Evolutionary conservation across 2,888 invertebrate genomes (phyloP), one percentile per base, ranked within the genome.

Genomic region (Parelbella ahira): DNA sequence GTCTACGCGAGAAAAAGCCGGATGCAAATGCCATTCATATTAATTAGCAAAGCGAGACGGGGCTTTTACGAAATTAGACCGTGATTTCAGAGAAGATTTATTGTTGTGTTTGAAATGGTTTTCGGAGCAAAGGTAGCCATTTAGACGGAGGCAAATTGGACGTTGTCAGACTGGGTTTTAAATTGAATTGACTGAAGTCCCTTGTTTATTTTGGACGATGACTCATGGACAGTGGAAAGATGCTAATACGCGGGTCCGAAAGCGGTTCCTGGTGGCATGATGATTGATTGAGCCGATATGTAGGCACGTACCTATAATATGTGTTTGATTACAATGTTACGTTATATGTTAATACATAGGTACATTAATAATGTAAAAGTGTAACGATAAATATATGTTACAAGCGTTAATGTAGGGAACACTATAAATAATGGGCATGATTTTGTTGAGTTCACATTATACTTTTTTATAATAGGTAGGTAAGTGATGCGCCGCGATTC

Each of bases 21-120:
- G 84, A 86, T 87, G 86, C 83, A 87, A 87, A 86, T 83, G 82
- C 86, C 79, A 86, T 87, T 86, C 86, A 86, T 87, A 86, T 87
- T 87, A 87, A 87, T 87, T 87, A 87, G 84, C 80, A 86, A 82
- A 84, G 86, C 86, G 84, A 86, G 82, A 86, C 79, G 80, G 80
- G 79, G 86, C 87, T 87, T 86, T 87, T 84, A 86, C 86, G 81
- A 86, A 86, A 87, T 86, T 87, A 86, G 84, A 81, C 78, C 82
- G 83, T 84, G 87, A 87, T 87, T 87, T 75, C 81, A 80, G 73
- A 70, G 76, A 74, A 86, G 86, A 87, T 87, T 86, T 87, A 86
- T 87, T 83, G 81, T 83, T 81, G 78, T 82, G 81, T 82, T 82
- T 79, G 75, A 81, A 84, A 86, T 77, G 79, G 79, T 80, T 82